Percentiles rank a stretch among this genome's conserved stretches.
Conservation (phyloP, 2,797 vertebrate genomes). For the Harpagifer antarcticus region DNA sequence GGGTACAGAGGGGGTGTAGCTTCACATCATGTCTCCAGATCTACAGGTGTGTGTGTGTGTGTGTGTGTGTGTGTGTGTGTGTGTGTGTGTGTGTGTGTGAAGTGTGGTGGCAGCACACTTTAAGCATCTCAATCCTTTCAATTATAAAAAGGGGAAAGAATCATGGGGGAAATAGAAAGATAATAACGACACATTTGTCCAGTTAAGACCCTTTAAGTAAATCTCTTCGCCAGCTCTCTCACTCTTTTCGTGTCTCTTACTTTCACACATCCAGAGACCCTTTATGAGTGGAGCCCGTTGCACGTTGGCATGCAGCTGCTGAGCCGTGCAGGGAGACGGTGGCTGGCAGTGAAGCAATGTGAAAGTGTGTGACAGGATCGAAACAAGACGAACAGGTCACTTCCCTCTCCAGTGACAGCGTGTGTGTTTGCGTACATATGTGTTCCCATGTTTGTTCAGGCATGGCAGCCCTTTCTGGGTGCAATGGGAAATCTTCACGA, state of each 20-base stretch:
- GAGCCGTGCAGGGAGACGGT: conserved; percentile 19
- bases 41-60: conserved; percentile 29
- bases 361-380: conserved; percentile 48
- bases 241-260: background rate
- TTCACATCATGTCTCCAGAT: conserved; percentile 5
- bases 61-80: background rate
- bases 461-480: conserved; percentile 41
- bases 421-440: background rate
- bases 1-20: conserved; percentile 9
- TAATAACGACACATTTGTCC: conserved; percentile 9
- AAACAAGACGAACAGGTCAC: conserved; percentile 57
- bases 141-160: conserved; percentile 19
- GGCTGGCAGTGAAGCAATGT: conserved; percentile 29
- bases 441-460: conserved; percentile 45
- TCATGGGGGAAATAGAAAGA: background rate
- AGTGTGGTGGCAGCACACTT: background rate
- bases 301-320: conserved; percentile 17
- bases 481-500: conserved; percentile 66
- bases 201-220: conserved; percentile 24
- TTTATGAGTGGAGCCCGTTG: background rate
- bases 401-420: conserved; percentile 29
- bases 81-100: background rate
- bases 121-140: background rate
- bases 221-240: background rate
- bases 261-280: conserved; percentile 16